Evolutionary conservation across 37 sponge, comb jelly and placozoan species (phyloP).

Genomic region (Agelas oroides): DNA sequence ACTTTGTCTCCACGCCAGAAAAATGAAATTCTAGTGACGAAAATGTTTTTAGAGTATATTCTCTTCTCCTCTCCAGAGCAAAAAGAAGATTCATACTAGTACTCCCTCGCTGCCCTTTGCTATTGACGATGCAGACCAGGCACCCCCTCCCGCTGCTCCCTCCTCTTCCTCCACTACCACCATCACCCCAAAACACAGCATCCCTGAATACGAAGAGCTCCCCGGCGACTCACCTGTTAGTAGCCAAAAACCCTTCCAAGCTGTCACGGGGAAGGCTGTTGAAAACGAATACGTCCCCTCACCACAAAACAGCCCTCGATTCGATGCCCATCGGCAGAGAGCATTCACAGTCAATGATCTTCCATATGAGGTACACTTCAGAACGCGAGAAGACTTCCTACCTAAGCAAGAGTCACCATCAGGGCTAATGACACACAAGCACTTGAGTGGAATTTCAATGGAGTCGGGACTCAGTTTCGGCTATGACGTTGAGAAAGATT

Average conservation of each 20-base stretch:
- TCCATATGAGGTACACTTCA: neutral
- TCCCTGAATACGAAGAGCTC: constrained; percentile 60
- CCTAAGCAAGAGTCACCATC: neutral
- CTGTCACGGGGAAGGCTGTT: constrained; percentile 15
- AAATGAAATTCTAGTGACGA: no score
- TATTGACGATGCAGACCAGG: neutral
- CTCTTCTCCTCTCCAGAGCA: constrained; percentile 16
- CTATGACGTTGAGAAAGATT: constrained; percentile 75
- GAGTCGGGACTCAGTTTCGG: constrained; percentile 83
- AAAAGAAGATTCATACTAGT: neutral
- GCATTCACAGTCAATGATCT: constrained; percentile 18
- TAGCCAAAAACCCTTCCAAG: constrained; percentile 19
- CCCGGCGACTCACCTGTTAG: constrained; percentile 22
- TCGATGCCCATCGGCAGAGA: constrained; percentile 23
- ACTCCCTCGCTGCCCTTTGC: constrained; percentile 22
- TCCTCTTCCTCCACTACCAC: neutral
- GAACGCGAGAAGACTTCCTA: neutral
- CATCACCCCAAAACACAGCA: constrained; percentile 1
- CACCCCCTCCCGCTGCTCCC: neutral
- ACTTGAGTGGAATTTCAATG: constrained; percentile 68
- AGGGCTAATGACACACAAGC: constrained; percentile 22
- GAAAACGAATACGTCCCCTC: constrained; percentile 77
- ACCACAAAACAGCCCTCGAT: constrained; percentile 55
- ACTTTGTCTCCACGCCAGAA: no score
- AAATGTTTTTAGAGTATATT: neutral